Evolutionary conservation across 1,140 invertebrate species (phyloP), one percentile per base, ranked within the genome.

Genomic region (Trichonephila clavipes): DNA sequence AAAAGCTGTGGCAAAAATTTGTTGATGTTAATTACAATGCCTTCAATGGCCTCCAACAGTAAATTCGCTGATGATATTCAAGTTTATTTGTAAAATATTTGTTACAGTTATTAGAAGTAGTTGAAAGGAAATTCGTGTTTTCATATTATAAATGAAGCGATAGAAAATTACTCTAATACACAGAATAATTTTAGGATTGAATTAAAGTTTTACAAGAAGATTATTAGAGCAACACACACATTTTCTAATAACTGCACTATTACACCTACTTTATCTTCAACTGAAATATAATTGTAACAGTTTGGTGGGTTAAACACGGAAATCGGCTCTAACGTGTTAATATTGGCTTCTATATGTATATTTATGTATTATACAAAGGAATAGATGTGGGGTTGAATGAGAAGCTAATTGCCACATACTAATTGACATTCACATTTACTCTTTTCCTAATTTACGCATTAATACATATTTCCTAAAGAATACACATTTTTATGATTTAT

Each of bases 381-480:
- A 77, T n/a, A 28, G 66, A 24, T 69, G n/a, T 24, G 12, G 66
- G 34, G 51, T 6, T 69, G n/a, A 77, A 77, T 19, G 28, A 77
- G 18, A 77, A 40, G 14, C 72, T 40, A 77, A 6, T 77, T 77
- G 72, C 72, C 72, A 77, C 72, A 77, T 19, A 77, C 72, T 77
- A 77, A 77, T 77, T 77, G 72, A 77, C 72, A 77, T 77, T 77
- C 72, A 77, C 72, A 77, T 77, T 77, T 28, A 77, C 34, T 7
- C 28, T 19, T 77, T 40, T 77, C 72, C 72, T 77, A 77, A 12
- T 40, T 77, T 77, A 77, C 28, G 72, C 18, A 77, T 77, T 77
- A 77, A 77, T 34, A 77, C 72, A 40, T 18, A 77, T 77, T 77
- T 77, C 34, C 72, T 77, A 77, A 24, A 10, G 66, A 14, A 69